These are phyloP conservation scores for Nesospiza acunhae DNA, from an alignment of 2,113 vertebrate species.

Conservation along the genomic window DNA sequence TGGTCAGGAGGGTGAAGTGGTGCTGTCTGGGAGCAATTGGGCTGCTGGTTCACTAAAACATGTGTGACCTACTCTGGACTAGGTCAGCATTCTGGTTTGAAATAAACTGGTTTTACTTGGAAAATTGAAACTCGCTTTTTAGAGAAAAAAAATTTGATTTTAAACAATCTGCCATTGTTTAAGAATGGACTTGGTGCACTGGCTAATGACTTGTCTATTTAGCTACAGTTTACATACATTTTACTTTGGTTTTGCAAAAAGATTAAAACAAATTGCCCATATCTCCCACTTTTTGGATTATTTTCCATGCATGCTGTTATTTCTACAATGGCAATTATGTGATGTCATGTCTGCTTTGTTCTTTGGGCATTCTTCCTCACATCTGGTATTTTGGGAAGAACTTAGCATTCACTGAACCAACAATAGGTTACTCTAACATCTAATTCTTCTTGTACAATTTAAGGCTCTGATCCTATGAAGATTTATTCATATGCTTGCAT, in stretches of 20 bases:
- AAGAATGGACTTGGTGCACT: neutral
- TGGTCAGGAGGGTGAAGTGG: neutral
- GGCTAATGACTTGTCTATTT: neutral
- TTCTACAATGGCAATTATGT: constrained; percentile 16
- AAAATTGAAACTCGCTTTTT: neutral
- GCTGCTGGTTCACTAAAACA: neutral
- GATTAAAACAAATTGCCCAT: neutral
- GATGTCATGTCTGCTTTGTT: constrained; percentile 49
- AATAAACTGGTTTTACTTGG: neutral
- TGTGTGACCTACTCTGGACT: neutral
- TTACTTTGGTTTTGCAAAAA: neutral
- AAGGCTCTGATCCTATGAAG: neutral
- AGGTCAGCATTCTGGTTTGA: neutral
- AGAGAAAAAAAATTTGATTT: neutral
- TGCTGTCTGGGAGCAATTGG: neutral
- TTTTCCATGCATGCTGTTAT: neutral
- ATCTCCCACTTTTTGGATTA: neutral
- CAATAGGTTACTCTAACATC: neutral
- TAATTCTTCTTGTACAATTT: constrained; percentile 17
- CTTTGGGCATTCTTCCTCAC: constrained; percentile 22
- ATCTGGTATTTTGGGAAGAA: constrained; percentile 37
- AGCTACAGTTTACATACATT: neutral
- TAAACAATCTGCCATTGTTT: neutral
- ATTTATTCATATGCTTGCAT: constrained; percentile 16
- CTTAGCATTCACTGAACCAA: neutral